phyloP scores from a whole-genome alignment of 2,888 invertebrate species.

The Nymphalis urticae region DNA sequence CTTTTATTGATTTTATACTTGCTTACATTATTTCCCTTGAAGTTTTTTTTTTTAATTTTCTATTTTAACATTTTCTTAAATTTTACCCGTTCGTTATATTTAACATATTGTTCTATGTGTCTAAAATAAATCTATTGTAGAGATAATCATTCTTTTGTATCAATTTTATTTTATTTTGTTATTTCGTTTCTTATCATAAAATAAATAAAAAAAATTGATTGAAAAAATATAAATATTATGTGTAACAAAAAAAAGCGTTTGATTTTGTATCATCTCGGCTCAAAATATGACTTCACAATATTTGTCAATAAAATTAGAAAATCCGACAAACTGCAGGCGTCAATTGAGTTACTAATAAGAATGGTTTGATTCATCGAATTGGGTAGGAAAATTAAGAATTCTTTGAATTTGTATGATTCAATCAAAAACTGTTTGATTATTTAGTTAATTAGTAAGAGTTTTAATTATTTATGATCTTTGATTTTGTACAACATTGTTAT shows the following conservation, averaged over 20 bases:
- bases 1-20: background rate
- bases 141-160: too few species aligned
- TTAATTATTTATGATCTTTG: background rate
- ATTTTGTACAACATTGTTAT: too few species aligned
- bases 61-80: too few species aligned
- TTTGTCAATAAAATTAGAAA: background rate
- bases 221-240: too few species aligned
- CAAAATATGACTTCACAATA: background rate
- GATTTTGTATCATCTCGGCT: background rate
- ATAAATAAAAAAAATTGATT: too few species aligned
- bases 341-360: background rate
- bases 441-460: background rate
- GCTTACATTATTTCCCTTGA: background rate
- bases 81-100: too few species aligned
- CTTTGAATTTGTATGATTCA: background rate
- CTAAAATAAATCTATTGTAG: too few species aligned
- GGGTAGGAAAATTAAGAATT: background rate
- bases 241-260: too few species aligned
- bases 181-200: too few species aligned
- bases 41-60: too few species aligned
- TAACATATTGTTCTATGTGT: too few species aligned
- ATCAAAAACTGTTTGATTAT: background rate
- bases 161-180: too few species aligned
- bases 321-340: conserved; percentile 3
- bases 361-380: conserved; percentile 8